These are phyloP conservation scores for Smithornis capensis DNA, from an alignment of 2,113 vertebrate genomes.

Conservation along the genomic window DNA sequence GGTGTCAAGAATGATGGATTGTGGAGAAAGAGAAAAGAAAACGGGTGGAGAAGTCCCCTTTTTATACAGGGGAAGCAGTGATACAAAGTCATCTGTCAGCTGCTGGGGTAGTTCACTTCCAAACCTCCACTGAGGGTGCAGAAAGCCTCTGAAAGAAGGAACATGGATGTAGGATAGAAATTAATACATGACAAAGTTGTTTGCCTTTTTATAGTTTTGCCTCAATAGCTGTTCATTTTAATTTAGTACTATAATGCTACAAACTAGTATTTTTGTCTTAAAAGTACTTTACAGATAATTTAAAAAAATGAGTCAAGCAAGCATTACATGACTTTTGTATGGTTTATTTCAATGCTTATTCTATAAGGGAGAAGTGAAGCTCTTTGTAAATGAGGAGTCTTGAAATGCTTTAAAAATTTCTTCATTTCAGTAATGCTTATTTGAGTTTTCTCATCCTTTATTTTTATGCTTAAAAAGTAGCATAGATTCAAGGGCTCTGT, in stretches of 20 bases:
- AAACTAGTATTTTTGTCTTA: neutral
- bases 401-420: neutral
- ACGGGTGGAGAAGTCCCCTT: neutral
- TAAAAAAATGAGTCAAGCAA: neutral
- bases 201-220: neutral
- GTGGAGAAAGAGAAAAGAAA: neutral
- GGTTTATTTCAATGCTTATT: neutral
- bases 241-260: neutral
- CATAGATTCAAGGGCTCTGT: neutral
- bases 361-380: neutral
- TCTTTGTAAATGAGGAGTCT: neutral
- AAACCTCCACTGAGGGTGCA: neutral
- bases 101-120: neutral
- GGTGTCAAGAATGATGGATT: constrained; percentile 56
- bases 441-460: neutral
- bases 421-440: neutral
- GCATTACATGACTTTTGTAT: neutral
- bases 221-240: neutral
- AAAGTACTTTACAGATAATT: neutral
- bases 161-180: neutral
- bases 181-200: neutral
- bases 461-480: neutral
- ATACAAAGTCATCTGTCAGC: constrained; percentile 48
- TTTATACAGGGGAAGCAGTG: neutral
- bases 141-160: neutral